Base-by-base conservation (phyloP, 2,797 vertebrate species). In the Gouania willdenowi region DNA sequence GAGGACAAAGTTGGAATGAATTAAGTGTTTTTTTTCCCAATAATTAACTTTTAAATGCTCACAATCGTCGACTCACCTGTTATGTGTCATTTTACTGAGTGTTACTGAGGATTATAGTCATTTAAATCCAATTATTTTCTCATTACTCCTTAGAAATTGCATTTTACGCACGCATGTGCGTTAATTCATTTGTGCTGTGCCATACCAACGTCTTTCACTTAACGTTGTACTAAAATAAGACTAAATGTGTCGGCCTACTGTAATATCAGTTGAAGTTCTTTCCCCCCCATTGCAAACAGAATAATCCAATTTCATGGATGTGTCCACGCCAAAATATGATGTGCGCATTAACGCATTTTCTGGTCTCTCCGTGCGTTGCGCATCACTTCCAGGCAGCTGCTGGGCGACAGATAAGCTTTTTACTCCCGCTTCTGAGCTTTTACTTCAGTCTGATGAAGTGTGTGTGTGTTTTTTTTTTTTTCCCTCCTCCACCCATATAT, bases 331-430 rank as follows among this genome's bases (percentile, higher is more conserved):
- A 66, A 64, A 52, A 36, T 26, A 22, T 45, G 30, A n/a, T 29
- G 37, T 33, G 66, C 38, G 38, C 50, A 32, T 46, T 43, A 45
- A 61, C 36, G 38, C 56, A 37, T 57, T 51, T 62, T 52, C 17
- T 18, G 17, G 42, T 46, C 57, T 41, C 16, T 19, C 29, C 42
- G 35, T 24, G 48, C 32, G 40, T 46, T n/a, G 43, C 14, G 46
- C 51, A 43, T 56, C 42, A 54, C 47, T 48, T 25, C 36, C 36
- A 34, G 31, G 26, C 51, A 55, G 57, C 67, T 64, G 61, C 34
- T 25, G 22, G 42, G 43, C 41, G 30, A 46, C 51, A 64, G 66
- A 70, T 58, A 49, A 35, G 59, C 24, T 68, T 45, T 10, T 57
- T 31, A 52, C 30, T 62, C 40, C 30, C 17, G 39, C 5, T 29